A percentile compares a stretch with the other conserved stretches of the same genome.
Conservation (phyloP, 2,113 vertebrate genomes). For the Tragelaphus buxtoni region DNA sequence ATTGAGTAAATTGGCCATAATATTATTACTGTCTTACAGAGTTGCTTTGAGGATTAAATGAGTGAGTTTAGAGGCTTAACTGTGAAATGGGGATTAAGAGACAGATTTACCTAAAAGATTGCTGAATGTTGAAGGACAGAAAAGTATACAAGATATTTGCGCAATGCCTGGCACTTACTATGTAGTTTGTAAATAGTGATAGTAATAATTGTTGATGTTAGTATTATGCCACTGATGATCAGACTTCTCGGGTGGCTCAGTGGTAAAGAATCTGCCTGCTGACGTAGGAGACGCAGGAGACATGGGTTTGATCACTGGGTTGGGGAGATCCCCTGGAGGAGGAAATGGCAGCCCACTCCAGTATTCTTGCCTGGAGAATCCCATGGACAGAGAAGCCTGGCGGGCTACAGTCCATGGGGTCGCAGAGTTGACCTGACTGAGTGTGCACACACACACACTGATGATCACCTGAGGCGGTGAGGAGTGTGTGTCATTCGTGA, state of each 20-base stretch:
- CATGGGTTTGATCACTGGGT: too few relatives aligned
- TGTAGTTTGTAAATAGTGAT: not conserved
- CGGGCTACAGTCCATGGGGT: accelerated
- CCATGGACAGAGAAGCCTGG: not conserved
- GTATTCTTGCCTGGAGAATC: not conserved
- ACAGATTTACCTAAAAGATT: not conserved
- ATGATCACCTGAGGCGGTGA: not conserved
- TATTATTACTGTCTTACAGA: not conserved
- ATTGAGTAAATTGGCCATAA: not conserved
- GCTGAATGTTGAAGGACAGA: not conserved
- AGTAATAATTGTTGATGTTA: not conserved
- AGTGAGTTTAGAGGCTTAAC: not conserved
- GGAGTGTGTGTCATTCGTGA: not conserved
- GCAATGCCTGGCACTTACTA: not conserved
- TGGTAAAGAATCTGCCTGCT: not conserved
- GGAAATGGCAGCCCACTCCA: not conserved
- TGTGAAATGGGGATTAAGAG: not conserved
- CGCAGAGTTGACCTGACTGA: not conserved
- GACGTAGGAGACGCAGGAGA: not conserved
- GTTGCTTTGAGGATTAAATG: not conserved
- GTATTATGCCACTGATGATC: not conserved
- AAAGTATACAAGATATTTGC: not conserved
- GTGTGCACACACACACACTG: not conserved
- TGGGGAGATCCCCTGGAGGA: too few relatives aligned
- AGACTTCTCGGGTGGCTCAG: not conserved